Conservation (phyloP, 2,888 invertebrate species). For the Melitaea athalia region DNA sequence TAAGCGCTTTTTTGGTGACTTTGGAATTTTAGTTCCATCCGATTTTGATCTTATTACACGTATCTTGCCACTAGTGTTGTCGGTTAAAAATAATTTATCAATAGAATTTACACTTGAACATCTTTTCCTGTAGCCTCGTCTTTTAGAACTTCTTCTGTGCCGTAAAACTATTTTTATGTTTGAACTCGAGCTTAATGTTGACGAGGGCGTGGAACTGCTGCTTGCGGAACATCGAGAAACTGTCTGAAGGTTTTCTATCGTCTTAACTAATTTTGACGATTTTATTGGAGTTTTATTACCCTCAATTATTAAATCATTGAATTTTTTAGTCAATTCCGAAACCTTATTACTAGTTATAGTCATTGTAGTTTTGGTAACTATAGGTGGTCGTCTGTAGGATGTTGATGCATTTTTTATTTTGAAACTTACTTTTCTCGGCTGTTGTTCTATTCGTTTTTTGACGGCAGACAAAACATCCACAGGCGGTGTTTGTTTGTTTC, state of each 20-base stretch:
- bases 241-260: conserved; percentile 72
- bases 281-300: conserved; percentile 66
- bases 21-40: conserved; percentile 72
- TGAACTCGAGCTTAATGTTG: conserved; percentile 73
- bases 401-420: conserved; percentile 81
- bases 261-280: conserved; percentile 80
- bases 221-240: conserved; percentile 60
- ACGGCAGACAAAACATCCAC: conserved; percentile 50
- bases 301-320: conserved; percentile 84
- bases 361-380: conserved; percentile 73
- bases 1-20: conserved; percentile 68
- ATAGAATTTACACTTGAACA: conserved; percentile 77
- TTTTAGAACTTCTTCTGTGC: conserved; percentile 71
- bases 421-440: conserved; percentile 83
- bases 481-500: conserved; percentile 47
- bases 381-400: conserved; percentile 69
- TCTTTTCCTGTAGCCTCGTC: conserved; percentile 75
- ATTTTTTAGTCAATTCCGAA: conserved; percentile 86
- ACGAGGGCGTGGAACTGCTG: conserved; percentile 74
- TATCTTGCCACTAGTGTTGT: conserved; percentile 60
- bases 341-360: conserved; percentile 83
- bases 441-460: conserved; percentile 63
- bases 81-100: conserved; percentile 62
- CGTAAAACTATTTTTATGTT: conserved; percentile 77
- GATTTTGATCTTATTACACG: conserved; percentile 74